Base-by-base conservation (phyloP, 2,888 invertebrate species). In the Noctua comes region DNA sequence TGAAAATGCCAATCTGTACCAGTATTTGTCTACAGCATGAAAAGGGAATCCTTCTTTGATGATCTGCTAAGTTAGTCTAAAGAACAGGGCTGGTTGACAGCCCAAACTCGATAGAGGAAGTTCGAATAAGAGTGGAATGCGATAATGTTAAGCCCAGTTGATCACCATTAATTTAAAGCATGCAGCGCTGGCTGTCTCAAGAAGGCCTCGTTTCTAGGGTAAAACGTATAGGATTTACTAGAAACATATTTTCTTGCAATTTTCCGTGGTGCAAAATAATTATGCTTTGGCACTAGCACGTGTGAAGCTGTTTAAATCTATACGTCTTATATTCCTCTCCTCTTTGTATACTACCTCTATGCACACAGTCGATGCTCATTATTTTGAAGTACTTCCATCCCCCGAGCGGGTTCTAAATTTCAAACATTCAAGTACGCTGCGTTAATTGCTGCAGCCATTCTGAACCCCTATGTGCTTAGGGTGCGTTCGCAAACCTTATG, bases 391-490 rank as follows among this genome's bases (percentile, higher is more conserved):
- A 83, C 82, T 82, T 83, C 69, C 73, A 74, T 71, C 77, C 88
- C 85, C 76, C 68, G 66, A 69, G 79, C 77, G 72, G 79, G 81
- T 73, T 87, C 82, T 86, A 84, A 88, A 86, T 87, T 90, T 88
- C 82, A 80, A 85, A 85, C 88, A 84, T 86, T 82, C 77, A 84
- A 86, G 79, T 86, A 71, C 83, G 77, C 80, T 88, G 86, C 90
- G 89, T 90, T 92, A 92, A 92, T 92, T 92, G 89, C 92, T 86
- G 85, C 83, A 65, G 80, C 87, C 82, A 89, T 90, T 89, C 88
- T 91, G 86, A 86, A 88, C 90, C 88, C 88, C 73, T 88, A 89
- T 88, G 64, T 88, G 84, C 85, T 80, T 83, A 76, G 89, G 89
- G 90, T 84, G 85, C 80, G 85, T 76, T 86, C 77, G 68, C 79